These are phyloP conservation scores for Holothuria leucospilota DNA, from an alignment of 53 echinoderm and acorn worm species.

Conservation along the genomic window DNA sequence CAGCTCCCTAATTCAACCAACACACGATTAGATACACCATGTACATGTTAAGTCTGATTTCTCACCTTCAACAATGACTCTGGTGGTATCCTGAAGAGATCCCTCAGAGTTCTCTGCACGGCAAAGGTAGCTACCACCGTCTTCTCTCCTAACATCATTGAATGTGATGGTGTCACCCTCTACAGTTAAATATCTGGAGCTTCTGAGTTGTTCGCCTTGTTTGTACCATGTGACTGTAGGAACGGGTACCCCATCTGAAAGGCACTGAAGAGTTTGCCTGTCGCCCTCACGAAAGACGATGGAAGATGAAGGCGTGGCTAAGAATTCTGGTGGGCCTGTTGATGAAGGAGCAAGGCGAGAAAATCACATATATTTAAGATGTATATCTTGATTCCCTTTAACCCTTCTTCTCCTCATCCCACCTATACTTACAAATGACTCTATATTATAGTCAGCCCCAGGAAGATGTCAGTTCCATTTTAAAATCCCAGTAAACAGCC, in stretches of 20 bases:
- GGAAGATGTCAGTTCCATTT: no score
- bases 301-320: slow-evolving; percentile 66
- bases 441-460: no score
- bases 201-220: slow-evolving; percentile 61
- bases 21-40: not conserved
- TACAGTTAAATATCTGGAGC: slow-evolving; percentile 58
- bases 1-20: no score
- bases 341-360: not conserved
- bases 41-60: not conserved
- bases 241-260: slow-evolving; percentile 75
- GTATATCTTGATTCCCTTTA: no score
- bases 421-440: no score
- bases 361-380: no score
- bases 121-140: slow-evolving; percentile 85
- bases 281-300: slow-evolving; percentile 70
- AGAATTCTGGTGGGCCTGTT: slow-evolving; percentile 87
- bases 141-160: slow-evolving; percentile 61
- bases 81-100: slow-evolving; percentile 61
- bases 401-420: no score
- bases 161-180: slow-evolving; percentile 75
- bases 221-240: slow-evolving; percentile 82
- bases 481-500: no score
- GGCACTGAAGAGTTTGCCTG: slow-evolving; percentile 66
- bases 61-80: slow-evolving; percentile 80
- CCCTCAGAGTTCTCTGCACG: slow-evolving; percentile 86